These are phyloP conservation scores for Ochotona curzoniae DNA, from an alignment of 2,113 vertebrate genomes.

Conservation along the genomic window DNA sequence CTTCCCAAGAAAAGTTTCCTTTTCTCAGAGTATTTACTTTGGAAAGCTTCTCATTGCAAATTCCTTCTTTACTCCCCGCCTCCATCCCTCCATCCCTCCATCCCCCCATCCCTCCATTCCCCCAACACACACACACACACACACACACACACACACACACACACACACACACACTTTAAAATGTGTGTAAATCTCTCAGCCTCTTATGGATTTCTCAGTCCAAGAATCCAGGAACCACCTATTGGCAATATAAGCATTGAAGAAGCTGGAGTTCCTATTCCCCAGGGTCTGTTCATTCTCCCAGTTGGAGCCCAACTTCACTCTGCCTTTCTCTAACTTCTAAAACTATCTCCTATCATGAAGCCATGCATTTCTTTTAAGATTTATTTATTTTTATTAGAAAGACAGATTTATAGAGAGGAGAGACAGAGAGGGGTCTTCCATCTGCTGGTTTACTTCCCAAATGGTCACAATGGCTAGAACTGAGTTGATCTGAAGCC, in stretches of 20 bases:
- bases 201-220: not conserved
- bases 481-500: no score
- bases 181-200: not conserved
- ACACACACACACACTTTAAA: no score
- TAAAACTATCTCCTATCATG: not conserved
- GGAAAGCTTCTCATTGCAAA: slow-evolving; percentile 8
- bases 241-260: not conserved
- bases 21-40: not conserved
- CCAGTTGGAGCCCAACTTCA: not conserved
- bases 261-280: not conserved
- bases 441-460: no score
- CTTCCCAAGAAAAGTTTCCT: not conserved
- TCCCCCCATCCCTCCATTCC: no score
- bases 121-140: no score
- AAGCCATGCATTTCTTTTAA: not conserved
- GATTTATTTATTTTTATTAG: no score
- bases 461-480: no score
- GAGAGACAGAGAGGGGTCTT: no score
- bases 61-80: not conserved
- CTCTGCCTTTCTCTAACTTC: not conserved
- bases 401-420: no score
- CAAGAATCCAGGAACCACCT: not conserved
- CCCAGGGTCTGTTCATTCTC: not conserved
- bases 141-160: no score
- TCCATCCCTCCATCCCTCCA: no score